Conservation (phyloP, 2,888 invertebrate species). For the Caenorhabditis becei region DNA sequence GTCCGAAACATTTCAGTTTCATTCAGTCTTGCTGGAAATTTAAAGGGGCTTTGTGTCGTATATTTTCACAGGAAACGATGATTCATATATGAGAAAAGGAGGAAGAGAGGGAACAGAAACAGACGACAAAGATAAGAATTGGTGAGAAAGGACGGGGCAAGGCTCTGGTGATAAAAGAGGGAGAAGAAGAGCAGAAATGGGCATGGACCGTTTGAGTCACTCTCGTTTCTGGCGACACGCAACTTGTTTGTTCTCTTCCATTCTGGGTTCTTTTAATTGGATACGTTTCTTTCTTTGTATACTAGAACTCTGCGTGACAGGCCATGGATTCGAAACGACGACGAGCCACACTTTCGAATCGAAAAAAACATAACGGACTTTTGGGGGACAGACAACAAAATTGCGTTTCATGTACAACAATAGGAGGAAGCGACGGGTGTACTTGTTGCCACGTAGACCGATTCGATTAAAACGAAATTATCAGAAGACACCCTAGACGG, state of each 20-base stretch:
- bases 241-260: slow-evolving; percentile 22
- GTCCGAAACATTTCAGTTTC: slow-evolving; percentile 36
- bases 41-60: not conserved
- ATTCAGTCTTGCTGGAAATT: slow-evolving; percentile 12
- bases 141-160: not conserved
- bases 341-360: no score
- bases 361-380: not conserved
- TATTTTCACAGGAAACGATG: not conserved
- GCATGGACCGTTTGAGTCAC: slow-evolving; percentile 13
- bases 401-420: not conserved
- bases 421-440: not conserved
- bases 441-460: slow-evolving; percentile 3
- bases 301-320: no score
- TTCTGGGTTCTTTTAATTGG: slow-evolving; percentile 16
- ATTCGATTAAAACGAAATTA: slow-evolving; percentile 6
- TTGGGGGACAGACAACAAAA: slow-evolving; percentile 6
- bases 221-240: not conserved
- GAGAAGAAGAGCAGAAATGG: not conserved
- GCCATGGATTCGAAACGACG: not conserved
- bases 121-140: slow-evolving; percentile 8
- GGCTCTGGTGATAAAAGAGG: slow-evolving; percentile 9
- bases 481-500: not conserved
- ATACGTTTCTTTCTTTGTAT: slow-evolving; percentile 7
- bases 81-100: not conserved
- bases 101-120: not conserved